phyloP scores from a whole-genome alignment of 2,888 invertebrate genomes.

The Byasa hedistus region DNA sequence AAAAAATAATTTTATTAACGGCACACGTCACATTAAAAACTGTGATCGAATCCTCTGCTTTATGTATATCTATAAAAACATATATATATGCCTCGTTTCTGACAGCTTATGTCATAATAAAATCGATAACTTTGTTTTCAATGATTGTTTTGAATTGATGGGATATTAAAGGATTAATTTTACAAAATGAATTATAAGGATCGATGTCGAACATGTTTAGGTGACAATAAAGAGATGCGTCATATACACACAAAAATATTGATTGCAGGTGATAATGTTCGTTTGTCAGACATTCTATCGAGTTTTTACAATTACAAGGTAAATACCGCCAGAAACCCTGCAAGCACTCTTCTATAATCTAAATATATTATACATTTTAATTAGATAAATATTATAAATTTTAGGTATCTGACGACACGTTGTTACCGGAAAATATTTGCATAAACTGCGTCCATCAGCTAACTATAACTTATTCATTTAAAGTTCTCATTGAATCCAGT shows the following conservation, averaged over 20 bases:
- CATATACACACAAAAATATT: conserved; percentile 53
- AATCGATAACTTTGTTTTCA: conserved; percentile 18
- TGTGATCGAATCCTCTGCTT: too few relatives aligned
- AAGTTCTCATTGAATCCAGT: conserved; percentile 64
- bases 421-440: conserved; percentile 62
- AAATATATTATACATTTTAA: neutral
- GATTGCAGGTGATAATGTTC: conserved; percentile 59
- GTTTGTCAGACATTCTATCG: conserved; percentile 60
- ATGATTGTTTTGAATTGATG: conserved; percentile 5
- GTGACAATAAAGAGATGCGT: conserved; percentile 61
- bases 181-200: conserved; percentile 56
- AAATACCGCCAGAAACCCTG: conserved; percentile 27
- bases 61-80: too few relatives aligned
- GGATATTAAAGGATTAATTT: conserved; percentile 2
- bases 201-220: conserved; percentile 66
- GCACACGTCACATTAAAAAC: too few relatives aligned
- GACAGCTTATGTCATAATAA: conserved; percentile 18
- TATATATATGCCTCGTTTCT: neutral
- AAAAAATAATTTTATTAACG: too few relatives aligned
- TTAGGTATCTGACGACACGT: conserved; percentile 51
- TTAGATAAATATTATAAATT: conserved; percentile 33
- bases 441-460: conserved; percentile 70
- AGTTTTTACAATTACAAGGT: conserved; percentile 69
- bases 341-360: too few relatives aligned
- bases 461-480: conserved; percentile 71